These are phyloP conservation scores for Puma concolor DNA, from an alignment of 2,113 vertebrate species.

Conservation along the genomic window DNA sequence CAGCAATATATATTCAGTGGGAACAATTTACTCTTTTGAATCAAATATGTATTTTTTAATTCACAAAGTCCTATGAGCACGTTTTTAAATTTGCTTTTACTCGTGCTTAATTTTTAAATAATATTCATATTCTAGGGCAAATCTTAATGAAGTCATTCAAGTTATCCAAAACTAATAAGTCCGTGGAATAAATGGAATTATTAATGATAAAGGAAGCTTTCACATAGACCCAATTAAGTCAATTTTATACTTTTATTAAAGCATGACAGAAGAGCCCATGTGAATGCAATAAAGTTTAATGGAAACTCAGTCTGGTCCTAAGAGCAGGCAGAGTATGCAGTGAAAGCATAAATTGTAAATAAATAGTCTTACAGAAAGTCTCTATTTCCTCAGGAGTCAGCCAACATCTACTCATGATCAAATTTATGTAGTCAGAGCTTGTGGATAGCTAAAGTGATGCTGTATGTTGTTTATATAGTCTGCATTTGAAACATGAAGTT, in stretches of 20 bases:
- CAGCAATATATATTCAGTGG: background rate
- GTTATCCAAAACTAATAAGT: slow-evolving; percentile 69
- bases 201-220: slow-evolving; percentile 76
- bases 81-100: slow-evolving; percentile 56
- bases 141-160: slow-evolving; percentile 70
- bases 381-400: slow-evolving; percentile 56
- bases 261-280: slow-evolving; percentile 59
- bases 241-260: slow-evolving; percentile 70
- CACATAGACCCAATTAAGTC: slow-evolving; percentile 70
- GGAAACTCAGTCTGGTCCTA: slow-evolving; percentile 42
- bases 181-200: slow-evolving; percentile 66
- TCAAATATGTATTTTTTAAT: background rate
- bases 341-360: slow-evolving; percentile 65
- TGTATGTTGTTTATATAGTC: slow-evolving; percentile 30
- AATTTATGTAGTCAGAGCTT: background rate
- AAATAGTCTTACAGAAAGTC: slow-evolving; percentile 32
- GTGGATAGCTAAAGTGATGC: background rate
- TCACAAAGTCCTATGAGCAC: background rate
- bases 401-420: slow-evolving; percentile 44
- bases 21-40: background rate
- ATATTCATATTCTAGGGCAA: slow-evolving; percentile 48
- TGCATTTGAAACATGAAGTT: slow-evolving; percentile 68
- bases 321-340: slow-evolving; percentile 39
- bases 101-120: slow-evolving; percentile 50
- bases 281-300: slow-evolving; percentile 75